Evolutionary conservation across 2,888 invertebrate species (phyloP), one percentile per base, ranked within the genome.

Genomic region (Lampropteryx suffumata): DNA sequence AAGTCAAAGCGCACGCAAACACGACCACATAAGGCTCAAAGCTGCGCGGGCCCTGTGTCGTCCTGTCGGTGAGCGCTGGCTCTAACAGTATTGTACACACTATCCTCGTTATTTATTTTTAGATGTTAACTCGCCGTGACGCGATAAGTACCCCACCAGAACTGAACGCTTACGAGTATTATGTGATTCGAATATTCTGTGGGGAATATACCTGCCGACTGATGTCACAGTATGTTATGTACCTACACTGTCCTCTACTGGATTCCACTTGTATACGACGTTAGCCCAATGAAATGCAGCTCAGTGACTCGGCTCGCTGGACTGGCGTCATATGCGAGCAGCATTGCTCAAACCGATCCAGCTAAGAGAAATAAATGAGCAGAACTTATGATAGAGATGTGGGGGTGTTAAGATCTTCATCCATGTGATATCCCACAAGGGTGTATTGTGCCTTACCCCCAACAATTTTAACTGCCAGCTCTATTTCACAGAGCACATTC

Each of bases 21-120:
- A 47, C 28, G 47, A 40, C 34, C 40, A 29, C 29, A 12, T 12
- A 12, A 41, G 12, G 21, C 7, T 24, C 30, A 11, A 21, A 8
- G 24, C 24, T 24, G 24, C 24, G 3, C 7, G 7, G 4, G 17
- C 4, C 4, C n/a, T 33, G 17, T 9, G 26, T 21, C 47, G 48
- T 42, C 48, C 14, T 41, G 48, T 41, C 48, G 8, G 48, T 8
- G 48, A 28, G 39, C 39, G 39, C 50, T 29, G 13, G 34, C 45
- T 42, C 46, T 47, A 60, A 57, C 65, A 64, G 63, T 67, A 67
- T 65, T 65, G 60, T 62, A 59, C 61, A 63, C 57, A 59, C 51
- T 48, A 55, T 61, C 57, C 48, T 65, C 66, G 64, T 64, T 73
- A 76, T 74, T 76, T 72, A 75, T 73, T 73, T 65, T 67, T 76